These are phyloP conservation scores for Mustelus asterias DNA, from an alignment of 2,113 vertebrate genomes.

Conservation along the genomic window DNA sequence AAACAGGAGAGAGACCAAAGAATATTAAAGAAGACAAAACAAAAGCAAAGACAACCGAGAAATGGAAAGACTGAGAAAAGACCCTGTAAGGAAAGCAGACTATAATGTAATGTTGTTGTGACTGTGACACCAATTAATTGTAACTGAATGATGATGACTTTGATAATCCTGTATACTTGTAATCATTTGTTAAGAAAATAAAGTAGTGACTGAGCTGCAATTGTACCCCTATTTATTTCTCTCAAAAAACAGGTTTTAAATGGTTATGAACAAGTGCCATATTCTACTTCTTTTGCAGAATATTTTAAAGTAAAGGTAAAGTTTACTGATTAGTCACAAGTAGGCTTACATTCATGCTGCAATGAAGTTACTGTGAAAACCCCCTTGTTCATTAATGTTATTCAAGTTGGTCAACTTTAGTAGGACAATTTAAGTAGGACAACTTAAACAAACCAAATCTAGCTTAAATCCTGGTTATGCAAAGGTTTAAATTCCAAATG, in stretches of 20 bases:
- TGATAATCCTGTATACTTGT: background rate
- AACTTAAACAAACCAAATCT: background rate
- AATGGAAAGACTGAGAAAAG: background rate
- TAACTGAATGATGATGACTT: background rate
- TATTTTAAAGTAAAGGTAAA: background rate
- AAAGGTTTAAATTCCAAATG: background rate
- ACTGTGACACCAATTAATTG: background rate
- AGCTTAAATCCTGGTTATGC: background rate
- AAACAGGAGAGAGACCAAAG: background rate
- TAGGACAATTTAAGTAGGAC: background rate
- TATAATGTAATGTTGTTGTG: background rate
- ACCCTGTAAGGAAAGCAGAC: background rate
- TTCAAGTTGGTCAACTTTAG: background rate
- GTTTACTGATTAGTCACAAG: too few relatives aligned
- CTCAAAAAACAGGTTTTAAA: background rate
- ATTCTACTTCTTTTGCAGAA: background rate
- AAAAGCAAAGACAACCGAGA: background rate
- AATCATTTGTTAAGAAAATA: background rate
- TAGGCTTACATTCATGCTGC: too few relatives aligned
- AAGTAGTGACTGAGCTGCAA: background rate
- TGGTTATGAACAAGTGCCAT: background rate
- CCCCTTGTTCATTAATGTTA: background rate
- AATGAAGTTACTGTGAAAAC: too few relatives aligned
- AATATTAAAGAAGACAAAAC: background rate
- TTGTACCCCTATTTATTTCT: background rate